Evolutionary conservation across 2,888 invertebrate species (phyloP).

Genomic region (Amblyteles armatorius): DNA sequence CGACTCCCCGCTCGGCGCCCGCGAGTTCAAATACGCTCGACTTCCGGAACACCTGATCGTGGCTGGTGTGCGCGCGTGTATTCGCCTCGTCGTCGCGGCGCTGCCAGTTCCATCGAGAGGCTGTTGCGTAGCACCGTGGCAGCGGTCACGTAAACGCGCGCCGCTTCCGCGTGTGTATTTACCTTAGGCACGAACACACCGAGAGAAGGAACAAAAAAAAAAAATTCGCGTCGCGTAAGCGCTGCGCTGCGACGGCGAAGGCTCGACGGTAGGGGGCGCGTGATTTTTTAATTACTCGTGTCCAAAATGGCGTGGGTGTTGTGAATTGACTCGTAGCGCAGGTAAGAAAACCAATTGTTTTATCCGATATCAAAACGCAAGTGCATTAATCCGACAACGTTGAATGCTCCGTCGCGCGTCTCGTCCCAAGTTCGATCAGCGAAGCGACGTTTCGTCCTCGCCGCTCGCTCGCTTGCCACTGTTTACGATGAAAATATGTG

Average conservation of each 20-base stretch:
- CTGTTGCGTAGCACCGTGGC: conserved; percentile 36
- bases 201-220: not conserved
- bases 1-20: conserved; percentile 11
- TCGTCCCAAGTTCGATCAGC: conserved; percentile 19
- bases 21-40: conserved; percentile 39
- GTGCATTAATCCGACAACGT: not conserved
- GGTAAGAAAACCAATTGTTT: conserved; percentile 74
- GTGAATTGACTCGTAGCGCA: conserved; percentile 76
- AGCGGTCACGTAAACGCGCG: not conserved
- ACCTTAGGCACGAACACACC: conserved; percentile 9
- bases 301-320: conserved; percentile 80
- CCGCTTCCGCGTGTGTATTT: conserved; percentile 10
- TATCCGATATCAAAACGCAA: conserved; percentile 50
- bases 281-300: conserved; percentile 74
- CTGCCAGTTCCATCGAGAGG: not conserved
- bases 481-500: conserved; percentile 53
- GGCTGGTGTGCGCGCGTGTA: conserved; percentile 49
- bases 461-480: not conserved
- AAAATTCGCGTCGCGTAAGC: not conserved
- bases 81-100: conserved; percentile 11
- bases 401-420: not conserved
- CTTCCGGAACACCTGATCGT: conserved; percentile 68
- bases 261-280: conserved; percentile 67
- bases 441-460: not conserved
- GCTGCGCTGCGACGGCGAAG: not conserved